Percentiles rank a stretch among this genome's conserved stretches.
phyloP scores from a whole-genome alignment of 2,797 vertebrate species.

The Amblyraja radiata region DNA sequence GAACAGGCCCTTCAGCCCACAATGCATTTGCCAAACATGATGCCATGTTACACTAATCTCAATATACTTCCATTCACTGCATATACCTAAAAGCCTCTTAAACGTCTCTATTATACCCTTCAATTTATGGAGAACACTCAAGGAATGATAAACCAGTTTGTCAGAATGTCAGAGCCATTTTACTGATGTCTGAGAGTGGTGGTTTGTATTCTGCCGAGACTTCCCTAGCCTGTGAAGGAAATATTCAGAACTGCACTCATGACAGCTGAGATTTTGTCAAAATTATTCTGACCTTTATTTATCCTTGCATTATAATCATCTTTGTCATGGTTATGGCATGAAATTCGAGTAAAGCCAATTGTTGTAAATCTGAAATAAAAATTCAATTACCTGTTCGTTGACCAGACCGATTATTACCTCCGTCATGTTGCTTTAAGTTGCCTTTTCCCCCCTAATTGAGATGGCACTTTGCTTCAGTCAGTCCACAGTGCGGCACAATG shows the following conservation, averaged over 20 bases:
- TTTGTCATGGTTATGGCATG: not conserved
- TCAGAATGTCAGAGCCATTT: not conserved
- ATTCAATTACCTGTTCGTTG: not conserved
- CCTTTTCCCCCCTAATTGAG: too few species aligned
- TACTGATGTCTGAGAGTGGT: not conserved
- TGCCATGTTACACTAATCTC: too few species aligned
- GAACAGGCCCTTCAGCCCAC: too few species aligned
- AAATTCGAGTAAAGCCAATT: not conserved
- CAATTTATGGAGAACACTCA: not conserved
- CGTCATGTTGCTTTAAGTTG: not conserved
- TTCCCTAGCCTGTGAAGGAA: not conserved
- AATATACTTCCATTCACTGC: too few species aligned
- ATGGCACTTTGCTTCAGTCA: too few species aligned
- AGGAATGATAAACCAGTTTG: not conserved
- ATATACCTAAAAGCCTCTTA: too few species aligned
- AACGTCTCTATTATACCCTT: not conserved
- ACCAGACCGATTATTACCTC: not conserved
- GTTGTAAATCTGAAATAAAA: not conserved
- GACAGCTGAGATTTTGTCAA: not conserved
- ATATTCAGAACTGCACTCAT: not conserved
- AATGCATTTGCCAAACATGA: too few species aligned
- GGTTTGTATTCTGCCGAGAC: not conserved
- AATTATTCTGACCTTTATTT: conserved; percentile 13
- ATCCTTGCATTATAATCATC: not conserved
- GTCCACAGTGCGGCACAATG: too few species aligned